Conservation (phyloP, 1,140 invertebrate species). For the Drosophila serrata region DNA sequence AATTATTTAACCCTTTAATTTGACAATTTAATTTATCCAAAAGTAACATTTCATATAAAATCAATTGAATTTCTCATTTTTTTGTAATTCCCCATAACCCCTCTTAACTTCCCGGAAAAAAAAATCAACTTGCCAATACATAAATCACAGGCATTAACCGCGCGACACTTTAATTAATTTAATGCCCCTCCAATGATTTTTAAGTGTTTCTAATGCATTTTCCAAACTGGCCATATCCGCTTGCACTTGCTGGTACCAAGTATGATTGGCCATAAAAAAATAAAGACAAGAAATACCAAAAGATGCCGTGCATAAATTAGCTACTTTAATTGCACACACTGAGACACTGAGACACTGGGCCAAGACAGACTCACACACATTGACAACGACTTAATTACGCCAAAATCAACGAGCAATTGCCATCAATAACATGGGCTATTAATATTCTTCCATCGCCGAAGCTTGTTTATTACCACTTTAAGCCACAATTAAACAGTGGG, state of each 20-base stretch:
- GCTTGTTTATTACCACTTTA: conserved; percentile 82
- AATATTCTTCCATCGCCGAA: conserved; percentile 76
- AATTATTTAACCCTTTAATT: neutral
- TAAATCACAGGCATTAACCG: neutral
- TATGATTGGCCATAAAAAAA: conserved; percentile 45
- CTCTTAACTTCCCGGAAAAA: neutral
- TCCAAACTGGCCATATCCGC: conserved; percentile 23
- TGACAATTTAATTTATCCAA: too few relatives aligned
- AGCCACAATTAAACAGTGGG: conserved; percentile 76
- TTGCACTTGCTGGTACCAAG: conserved; percentile 36
- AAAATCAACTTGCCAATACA: neutral
- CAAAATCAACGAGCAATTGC: conserved; percentile 85
- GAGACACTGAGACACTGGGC: conserved; percentile 1
- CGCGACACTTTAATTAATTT: conserved; percentile 20
- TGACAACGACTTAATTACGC: conserved; percentile 84
- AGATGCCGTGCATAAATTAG: conserved; percentile 66
- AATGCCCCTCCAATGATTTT: neutral
- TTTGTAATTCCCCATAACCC: neutral
- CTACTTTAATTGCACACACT: conserved; percentile 19
- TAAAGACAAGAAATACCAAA: too few relatives aligned
- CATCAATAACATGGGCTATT: conserved; percentile 84
- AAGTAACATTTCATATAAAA: too few relatives aligned
- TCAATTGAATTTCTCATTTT: neutral
- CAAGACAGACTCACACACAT: conserved; percentile 38
- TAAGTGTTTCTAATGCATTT: conserved; percentile 28